Conservation (phyloP, 2,797 vertebrate species). For the Xyrichtys novacula region DNA sequence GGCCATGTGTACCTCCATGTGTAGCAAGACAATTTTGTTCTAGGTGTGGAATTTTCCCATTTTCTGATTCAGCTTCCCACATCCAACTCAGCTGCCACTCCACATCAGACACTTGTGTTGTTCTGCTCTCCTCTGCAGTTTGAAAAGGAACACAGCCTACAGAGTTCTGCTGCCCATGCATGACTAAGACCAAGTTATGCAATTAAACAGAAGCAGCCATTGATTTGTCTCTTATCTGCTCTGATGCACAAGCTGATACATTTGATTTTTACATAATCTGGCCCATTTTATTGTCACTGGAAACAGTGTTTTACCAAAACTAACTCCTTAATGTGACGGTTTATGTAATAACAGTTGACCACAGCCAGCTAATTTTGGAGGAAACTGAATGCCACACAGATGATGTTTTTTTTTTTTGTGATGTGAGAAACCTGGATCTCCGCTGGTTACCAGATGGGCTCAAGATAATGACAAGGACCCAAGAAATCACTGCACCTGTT, state of each 20-base stretch:
- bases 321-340: background rate
- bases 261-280: slow-evolving; percentile 18
- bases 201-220: slow-evolving; percentile 50
- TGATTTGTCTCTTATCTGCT: slow-evolving; percentile 36
- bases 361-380: background rate
- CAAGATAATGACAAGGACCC: background rate
- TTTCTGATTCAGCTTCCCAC: slow-evolving; percentile 26
- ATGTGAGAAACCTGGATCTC: background rate
- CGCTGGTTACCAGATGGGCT: too few relatives aligned
- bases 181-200: slow-evolving; percentile 65
- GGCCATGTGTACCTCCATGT: slow-evolving; percentile 5
- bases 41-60: background rate
- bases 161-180: slow-evolving; percentile 58
- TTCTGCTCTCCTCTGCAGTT: slow-evolving; percentile 46
- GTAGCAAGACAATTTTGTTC: background rate
- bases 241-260: slow-evolving; percentile 14
- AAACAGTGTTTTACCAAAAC: background rate
- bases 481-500: background rate
- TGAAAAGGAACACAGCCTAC: slow-evolving; percentile 53
- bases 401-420: background rate
- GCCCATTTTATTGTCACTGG: background rate
- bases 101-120: slow-evolving; percentile 20
- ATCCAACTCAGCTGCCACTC: slow-evolving; percentile 25
- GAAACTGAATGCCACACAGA: background rate
- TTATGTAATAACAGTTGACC: background rate